Evolutionary conservation across 2,888 invertebrate species (phyloP).

Genomic region (Troides oblongomaculatus): DNA sequence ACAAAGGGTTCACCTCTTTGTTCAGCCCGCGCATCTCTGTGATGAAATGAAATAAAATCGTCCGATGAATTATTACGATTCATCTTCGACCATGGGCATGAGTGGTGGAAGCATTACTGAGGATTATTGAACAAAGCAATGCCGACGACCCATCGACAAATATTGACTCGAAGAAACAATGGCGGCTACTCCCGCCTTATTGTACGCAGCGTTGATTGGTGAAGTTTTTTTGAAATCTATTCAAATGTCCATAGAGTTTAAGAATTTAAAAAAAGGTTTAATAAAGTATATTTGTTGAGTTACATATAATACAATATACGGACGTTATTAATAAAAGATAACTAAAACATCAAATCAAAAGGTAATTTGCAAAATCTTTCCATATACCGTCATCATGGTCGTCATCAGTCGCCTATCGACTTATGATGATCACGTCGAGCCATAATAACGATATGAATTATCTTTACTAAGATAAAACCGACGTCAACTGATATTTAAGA

Average conservation of each 20-base stretch:
- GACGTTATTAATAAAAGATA: no score
- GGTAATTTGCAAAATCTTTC: no score
- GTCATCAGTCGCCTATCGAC: no score
- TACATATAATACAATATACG: no score
- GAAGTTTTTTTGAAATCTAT: constrained; percentile 27
- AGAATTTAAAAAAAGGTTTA: constrained; percentile 1
- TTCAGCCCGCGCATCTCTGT: constrained; percentile 51
- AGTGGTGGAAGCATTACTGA: constrained; percentile 64
- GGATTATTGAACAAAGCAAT: constrained; percentile 68
- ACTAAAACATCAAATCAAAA: no score
- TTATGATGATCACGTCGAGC: no score
- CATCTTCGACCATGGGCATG: constrained; percentile 65
- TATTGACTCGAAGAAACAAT: constrained; percentile 79
- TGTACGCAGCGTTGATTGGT: constrained; percentile 60
- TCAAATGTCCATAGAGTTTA: not conserved
- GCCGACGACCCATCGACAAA: constrained; percentile 73
- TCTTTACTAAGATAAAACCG: not conserved
- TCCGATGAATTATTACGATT: constrained; percentile 75
- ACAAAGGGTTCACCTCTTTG: constrained; percentile 65
- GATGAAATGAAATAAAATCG: constrained; percentile 67
- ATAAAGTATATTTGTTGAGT: not conserved
- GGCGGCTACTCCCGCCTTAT: constrained; percentile 49
- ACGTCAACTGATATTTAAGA: not conserved
- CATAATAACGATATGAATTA: not conserved
- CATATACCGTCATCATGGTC: no score